Percentiles rank a stretch among this genome's conserved stretches.
Conservation (phyloP, 1,140 invertebrate species). For the Tribolium madens region DNA sequence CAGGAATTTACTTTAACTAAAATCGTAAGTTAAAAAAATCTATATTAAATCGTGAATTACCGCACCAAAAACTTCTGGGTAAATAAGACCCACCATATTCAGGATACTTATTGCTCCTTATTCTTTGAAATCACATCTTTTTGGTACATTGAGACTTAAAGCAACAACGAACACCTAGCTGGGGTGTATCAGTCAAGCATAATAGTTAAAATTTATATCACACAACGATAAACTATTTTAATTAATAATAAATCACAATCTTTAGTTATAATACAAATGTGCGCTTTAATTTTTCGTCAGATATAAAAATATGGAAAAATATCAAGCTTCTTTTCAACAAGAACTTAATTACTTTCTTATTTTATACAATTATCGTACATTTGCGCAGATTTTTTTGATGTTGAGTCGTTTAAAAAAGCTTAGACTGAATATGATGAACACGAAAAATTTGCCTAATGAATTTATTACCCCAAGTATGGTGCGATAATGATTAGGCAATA, state of each 20-base stretch:
- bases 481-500: conserved; percentile 41
- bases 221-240: conserved; percentile 39
- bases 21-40: conserved; percentile 24
- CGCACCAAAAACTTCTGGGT: conserved; percentile 37
- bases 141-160: conserved; percentile 25
- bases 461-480: conserved; percentile 36
- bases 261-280: conserved; percentile 36
- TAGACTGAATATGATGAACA: conserved; percentile 38
- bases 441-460: conserved; percentile 26
- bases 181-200: conserved; percentile 17
- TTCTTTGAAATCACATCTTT: conserved; percentile 19
- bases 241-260: conserved; percentile 33
- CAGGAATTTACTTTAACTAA: conserved; percentile 45
- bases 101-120: conserved; percentile 26
- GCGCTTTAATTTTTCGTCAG: conserved; percentile 20
- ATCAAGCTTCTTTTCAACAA: conserved; percentile 16
- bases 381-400: conserved; percentile 19
- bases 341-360: conserved; percentile 37
- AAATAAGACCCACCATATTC: conserved; percentile 23
- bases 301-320: conserved; percentile 40
- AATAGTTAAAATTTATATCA: conserved; percentile 37
- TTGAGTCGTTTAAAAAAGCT: conserved; percentile 18
- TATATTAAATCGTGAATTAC: conserved; percentile 21
- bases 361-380: conserved; percentile 35
- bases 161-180: conserved; percentile 19